Evolutionary conservation across 2,888 invertebrate species (phyloP), one percentile per base, ranked within the genome.

Genomic region (Sesia bembeciformis): DNA sequence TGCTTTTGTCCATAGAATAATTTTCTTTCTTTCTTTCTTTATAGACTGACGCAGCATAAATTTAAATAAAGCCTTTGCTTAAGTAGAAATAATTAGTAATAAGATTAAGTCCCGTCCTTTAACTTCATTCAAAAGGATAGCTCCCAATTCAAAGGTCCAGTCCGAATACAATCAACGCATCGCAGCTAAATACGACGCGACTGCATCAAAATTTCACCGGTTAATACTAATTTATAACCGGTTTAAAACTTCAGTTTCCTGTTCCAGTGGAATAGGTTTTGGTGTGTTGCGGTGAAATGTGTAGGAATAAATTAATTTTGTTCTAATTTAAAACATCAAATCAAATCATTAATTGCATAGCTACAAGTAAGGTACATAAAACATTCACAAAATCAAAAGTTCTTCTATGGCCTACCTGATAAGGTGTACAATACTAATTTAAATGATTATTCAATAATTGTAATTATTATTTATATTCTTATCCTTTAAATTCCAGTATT

Each of bases 121-220:
- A 46, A 7, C 3, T 46, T 46, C 7, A 46, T 23, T 41, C 8
- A n/a, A 7, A 43, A 43, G 6, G 7, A n/a, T 6, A 43, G 43
- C 43, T 43, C 5, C 7, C 46, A 8, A 46, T 46, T 46, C 23
- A 7, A 23, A 7, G 51, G 54, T 56, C 52, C 55, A 59, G 60
- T 54, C 62, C 59, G 63, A 69, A 72, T 74, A 76, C 71, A 75
- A 76, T 74, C 71, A 73, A 67, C 63, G 59, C 60, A 61, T 63
- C 60, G 61, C 67, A 60, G 66, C 63, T 69, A 65, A 69, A 70
- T 71, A 61, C 67, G 63, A 70, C 61, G 62, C 63, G 60, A 70
- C 69, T 73, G 73, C 66, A 74, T 73, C 72, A 74, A 79, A 79
- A 68, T 74, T 73, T 68, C 4, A 62, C 51, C 55, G 43, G 57